These are phyloP conservation scores for Cottus gobio DNA, from an alignment of 2,113 vertebrate genomes.

Conservation along the genomic window DNA sequence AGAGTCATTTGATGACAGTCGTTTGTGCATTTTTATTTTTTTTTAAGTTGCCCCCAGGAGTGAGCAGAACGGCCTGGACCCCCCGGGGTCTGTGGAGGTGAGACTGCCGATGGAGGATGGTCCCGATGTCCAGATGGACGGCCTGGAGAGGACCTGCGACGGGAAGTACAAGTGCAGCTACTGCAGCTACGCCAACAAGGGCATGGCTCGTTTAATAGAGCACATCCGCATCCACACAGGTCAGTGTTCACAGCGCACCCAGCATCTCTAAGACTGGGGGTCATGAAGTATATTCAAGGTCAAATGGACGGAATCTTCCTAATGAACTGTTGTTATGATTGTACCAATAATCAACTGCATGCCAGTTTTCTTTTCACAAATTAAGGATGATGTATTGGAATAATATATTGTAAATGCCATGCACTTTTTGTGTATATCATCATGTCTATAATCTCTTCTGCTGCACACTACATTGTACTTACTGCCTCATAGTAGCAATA, in stretches of 20 bases:
- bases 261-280: too few species aligned
- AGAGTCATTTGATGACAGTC: neutral
- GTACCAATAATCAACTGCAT: neutral
- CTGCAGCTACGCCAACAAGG: slow-evolving; percentile 98
- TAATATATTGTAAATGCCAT: neutral
- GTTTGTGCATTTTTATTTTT: slow-evolving; percentile 15
- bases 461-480: neutral
- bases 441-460: neutral
- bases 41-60: slow-evolving; percentile 60
- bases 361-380: neutral
- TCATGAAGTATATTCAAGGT: too few species aligned
- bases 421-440: neutral
- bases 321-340: neutral
- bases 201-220: slow-evolving; percentile 95
- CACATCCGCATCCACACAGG: slow-evolving; percentile 98
- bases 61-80: slow-evolving; percentile 91
- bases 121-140: slow-evolving; percentile 93
- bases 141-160: slow-evolving; percentile 96
- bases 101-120: slow-evolving; percentile 90
- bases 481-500: neutral
- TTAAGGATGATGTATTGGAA: neutral
- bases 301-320: neutral
- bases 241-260: slow-evolving; percentile 67
- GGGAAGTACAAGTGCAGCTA: slow-evolving; percentile 97
- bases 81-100: slow-evolving; percentile 94